Evolutionary conservation across 2,888 invertebrate species (phyloP).

Genomic region (Slavum lentiscoides): DNA sequence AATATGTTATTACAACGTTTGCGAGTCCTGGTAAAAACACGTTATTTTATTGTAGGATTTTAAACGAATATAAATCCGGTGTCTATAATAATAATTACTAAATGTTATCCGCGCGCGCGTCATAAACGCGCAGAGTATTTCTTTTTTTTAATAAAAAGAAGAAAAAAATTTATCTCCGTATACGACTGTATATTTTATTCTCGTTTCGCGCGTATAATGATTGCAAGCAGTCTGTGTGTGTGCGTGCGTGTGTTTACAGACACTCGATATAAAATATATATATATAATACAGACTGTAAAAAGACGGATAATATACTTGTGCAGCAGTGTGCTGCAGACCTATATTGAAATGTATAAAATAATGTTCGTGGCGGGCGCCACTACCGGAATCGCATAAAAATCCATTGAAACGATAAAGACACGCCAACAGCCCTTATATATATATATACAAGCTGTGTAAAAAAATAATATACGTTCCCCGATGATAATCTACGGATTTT

Average conservation of each 20-base stretch:
- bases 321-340: conserved; percentile 2
- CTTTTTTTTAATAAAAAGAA: no score
- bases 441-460: no score
- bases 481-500: no score
- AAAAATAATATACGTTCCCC: no score
- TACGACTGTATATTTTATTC: neutral
- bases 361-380: conserved; percentile 35
- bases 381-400: conserved; percentile 39
- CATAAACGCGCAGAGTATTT: no score
- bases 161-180: neutral
- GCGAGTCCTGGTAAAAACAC: no score
- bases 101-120: no score
- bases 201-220: neutral
- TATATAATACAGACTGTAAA: conserved; percentile 13
- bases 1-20: no score
- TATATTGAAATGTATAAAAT: conserved; percentile 28
- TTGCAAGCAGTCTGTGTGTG: neutral
- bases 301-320: conserved; percentile 27
- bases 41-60: no score
- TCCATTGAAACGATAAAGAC: conserved; percentile 37
- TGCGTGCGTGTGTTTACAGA: neutral
- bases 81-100: no score
- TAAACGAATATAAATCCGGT: no score
- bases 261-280: neutral
- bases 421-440: neutral